Evolutionary conservation across 1,140 invertebrate genomes (phyloP).

Genomic region (Platyscapa corneri): DNA sequence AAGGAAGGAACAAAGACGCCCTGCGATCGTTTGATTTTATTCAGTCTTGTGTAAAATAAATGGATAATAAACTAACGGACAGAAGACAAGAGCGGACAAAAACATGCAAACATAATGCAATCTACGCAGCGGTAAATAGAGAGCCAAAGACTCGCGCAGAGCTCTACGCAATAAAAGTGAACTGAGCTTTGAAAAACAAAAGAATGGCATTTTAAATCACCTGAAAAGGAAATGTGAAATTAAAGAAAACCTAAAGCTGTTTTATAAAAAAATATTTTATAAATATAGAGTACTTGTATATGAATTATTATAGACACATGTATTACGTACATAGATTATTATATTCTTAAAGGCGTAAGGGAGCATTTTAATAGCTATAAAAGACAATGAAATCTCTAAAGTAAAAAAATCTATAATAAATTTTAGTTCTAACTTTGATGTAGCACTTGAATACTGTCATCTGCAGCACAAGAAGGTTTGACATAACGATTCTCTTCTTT

Average conservation of each 20-base stretch:
- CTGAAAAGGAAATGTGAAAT: too few species aligned
- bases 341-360: too few species aligned
- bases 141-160: neutral
- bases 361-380: too few species aligned
- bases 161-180: neutral
- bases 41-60: conserved; percentile 53
- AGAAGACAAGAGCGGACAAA: neutral
- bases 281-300: too few species aligned
- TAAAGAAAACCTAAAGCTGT: too few species aligned
- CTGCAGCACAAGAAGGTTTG: too few species aligned
- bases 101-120: neutral
- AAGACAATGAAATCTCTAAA: too few species aligned
- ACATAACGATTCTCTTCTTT: too few species aligned
- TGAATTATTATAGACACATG: too few species aligned
- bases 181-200: neutral
- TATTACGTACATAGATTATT: too few species aligned
- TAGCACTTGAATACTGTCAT: neutral
- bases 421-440: neutral
- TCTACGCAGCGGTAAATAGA: neutral
- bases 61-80: conserved; percentile 33
- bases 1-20: neutral
- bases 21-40: neutral
- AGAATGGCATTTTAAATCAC: neutral
- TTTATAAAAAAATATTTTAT: too few species aligned
- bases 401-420: too few species aligned